These are phyloP conservation scores for Pterostichus niger DNA, from an alignment of 2,888 invertebrate genomes.

Conservation along the genomic window DNA sequence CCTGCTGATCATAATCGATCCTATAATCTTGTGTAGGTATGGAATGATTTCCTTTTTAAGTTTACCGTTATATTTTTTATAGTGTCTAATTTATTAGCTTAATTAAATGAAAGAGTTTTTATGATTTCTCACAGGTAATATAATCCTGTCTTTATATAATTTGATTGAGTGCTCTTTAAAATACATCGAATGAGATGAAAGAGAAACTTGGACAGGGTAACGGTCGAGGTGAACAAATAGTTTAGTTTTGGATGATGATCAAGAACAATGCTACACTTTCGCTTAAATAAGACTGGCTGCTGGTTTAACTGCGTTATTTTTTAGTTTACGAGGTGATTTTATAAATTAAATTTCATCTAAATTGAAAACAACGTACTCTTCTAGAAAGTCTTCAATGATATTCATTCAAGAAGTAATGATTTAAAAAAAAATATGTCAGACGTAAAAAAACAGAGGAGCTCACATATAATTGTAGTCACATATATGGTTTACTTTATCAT, in stretches of 20 bases:
- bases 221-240: constrained; percentile 7
- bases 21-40: constrained; percentile 6
- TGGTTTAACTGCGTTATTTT: not conserved
- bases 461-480: too few species aligned
- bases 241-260: constrained; percentile 27
- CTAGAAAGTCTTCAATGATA: too few species aligned
- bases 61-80: constrained; percentile 48
- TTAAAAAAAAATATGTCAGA: too few species aligned
- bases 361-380: too few species aligned
- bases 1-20: too few species aligned
- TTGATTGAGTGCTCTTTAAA: constrained; percentile 41
- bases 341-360: too few species aligned
- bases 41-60: constrained; percentile 51
- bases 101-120: constrained; percentile 46
- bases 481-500: too few species aligned
- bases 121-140: constrained; percentile 45
- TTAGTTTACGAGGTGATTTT: not conserved
- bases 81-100: constrained; percentile 50
- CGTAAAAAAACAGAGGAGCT: too few species aligned
- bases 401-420: too few species aligned
- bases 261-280: constrained; percentile 34
- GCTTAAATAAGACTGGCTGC: constrained; percentile 5
- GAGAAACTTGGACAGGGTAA: constrained; percentile 29
- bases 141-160: constrained; percentile 36
- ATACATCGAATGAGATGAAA: constrained; percentile 24